A percentile compares a stretch with the other conserved stretches of the same genome.
phyloP scores from a whole-genome alignment of 2,113 vertebrate genomes.

The Paramormyrops kingsleyae region DNA sequence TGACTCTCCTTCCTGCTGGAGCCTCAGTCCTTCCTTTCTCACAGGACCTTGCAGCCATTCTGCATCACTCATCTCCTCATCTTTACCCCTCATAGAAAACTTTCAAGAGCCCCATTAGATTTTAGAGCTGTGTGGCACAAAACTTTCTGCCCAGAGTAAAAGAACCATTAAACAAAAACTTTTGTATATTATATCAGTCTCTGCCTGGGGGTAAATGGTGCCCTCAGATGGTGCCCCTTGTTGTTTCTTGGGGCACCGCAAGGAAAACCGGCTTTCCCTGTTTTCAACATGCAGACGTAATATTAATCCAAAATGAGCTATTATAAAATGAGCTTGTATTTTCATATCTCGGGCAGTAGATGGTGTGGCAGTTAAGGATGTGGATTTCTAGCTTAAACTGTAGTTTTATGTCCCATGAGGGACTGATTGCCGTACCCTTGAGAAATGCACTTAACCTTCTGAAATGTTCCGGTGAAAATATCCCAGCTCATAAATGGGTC shows the following conservation, averaged over 20 bases:
- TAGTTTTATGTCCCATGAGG: background rate
- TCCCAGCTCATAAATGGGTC: background rate
- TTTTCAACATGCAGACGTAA: background rate
- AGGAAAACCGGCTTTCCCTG: background rate
- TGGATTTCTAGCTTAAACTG: background rate
- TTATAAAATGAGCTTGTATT: background rate
- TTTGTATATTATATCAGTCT: background rate
- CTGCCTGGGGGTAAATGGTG: background rate
- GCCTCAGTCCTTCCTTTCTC: constrained; percentile 22
- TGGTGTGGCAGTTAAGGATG: background rate
- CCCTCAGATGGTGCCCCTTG: background rate
- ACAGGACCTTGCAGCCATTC: constrained; percentile 31
- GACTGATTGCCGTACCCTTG: background rate
- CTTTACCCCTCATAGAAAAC: constrained; percentile 5
- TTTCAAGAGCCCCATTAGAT: background rate
- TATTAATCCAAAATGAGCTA: background rate
- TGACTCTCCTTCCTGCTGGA: constrained; percentile 34
- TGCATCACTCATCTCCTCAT: constrained; percentile 45
- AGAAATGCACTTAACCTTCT: background rate
- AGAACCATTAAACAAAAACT: background rate
- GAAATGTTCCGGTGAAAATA: background rate
- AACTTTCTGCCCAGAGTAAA: background rate
- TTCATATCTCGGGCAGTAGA: background rate
- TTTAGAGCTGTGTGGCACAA: background rate
- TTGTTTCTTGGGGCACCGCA: background rate